Evolutionary conservation across 2,113 vertebrate genomes (phyloP), one percentile per base, ranked within the genome.

Genomic region (Xyrauchen texanus): DNA sequence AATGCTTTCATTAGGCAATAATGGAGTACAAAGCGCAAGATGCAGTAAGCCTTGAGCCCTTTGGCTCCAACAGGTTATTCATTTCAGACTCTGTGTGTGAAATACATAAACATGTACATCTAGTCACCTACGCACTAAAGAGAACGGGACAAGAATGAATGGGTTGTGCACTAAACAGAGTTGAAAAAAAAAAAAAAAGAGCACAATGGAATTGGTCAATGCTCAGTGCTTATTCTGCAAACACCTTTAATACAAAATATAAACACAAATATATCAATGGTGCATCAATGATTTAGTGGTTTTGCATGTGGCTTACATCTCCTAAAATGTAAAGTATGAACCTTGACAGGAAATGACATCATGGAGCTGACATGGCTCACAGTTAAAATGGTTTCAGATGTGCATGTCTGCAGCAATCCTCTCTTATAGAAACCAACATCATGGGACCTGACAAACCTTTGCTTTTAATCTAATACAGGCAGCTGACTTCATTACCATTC

Each of bases 371-470:
- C 60, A 79, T 12, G 51, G 3, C 6, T 47, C 5, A 21, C 16
- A 49, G 61, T 72, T 67, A 85, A 84, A 89, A 66, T 13, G 11
- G 66, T 52, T 68, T 68, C 66, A 63, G 77, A 70, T 79, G 51
- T 70, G 58, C 67, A 61, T 15, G 55, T 52, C 46, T 71, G 57
- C 34, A 34, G 53, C 45, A 62, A 63, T 63, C 13, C 51, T 34
- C 21, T 70, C 12, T 51, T 53, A 57, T 42, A 63, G 46, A 70
- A 70, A 69, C 46, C 57, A 69, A 53, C 62, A 52, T 34, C 21
- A 34, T 34, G 21, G 21, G 46, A 70, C 67, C 16, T 34, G 58
- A 70, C 57, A 68, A 62, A 60, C 46, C 55, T 78, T 78, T 7
- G 4, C 55, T 61, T 70, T 45, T 45, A 57, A 71, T 71, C 34